Percentiles rank a stretch among this genome's conserved stretches.
phyloP scores from a whole-genome alignment of 2,113 vertebrate species.

The Sialia sialis region DNA sequence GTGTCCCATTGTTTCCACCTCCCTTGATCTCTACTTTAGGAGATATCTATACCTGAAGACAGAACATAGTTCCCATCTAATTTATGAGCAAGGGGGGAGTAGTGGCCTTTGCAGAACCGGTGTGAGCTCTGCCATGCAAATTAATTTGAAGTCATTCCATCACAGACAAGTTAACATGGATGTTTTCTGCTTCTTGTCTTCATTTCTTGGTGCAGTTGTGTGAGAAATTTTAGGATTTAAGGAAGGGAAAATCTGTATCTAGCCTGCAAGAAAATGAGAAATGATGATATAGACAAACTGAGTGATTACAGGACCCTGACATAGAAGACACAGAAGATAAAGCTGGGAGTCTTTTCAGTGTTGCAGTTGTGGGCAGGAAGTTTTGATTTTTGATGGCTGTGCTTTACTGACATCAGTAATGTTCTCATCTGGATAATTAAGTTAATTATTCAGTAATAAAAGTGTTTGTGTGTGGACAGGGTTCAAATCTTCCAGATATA shows the following conservation, averaged over 20 bases:
- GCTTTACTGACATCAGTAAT: not conserved
- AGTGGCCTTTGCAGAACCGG: not conserved
- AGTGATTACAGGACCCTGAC: not conserved
- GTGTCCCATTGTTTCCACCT: not conserved
- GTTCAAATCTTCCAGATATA: not conserved
- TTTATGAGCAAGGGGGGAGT: not conserved
- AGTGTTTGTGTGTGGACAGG: not conserved
- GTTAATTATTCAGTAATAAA: not conserved
- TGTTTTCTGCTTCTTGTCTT: not conserved
- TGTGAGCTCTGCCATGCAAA: not conserved
- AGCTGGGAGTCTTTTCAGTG: rapidly evolving
- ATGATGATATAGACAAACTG: not conserved
- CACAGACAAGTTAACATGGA: rapidly evolving
- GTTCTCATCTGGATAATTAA: not conserved
- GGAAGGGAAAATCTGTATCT: not conserved
- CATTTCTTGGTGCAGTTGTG: not conserved
- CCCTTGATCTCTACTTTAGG: not conserved
- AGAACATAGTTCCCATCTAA: not conserved
- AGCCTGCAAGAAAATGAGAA: not conserved
- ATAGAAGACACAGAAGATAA: not conserved
- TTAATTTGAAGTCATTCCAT: not conserved
- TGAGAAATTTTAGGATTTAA: not conserved
- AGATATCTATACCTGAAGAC: not conserved
- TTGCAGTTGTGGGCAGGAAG: not conserved
- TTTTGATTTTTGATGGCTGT: not conserved